Base-by-base conservation (phyloP, 2,113 vertebrate species). In the Percopsis transmontana region DNA sequence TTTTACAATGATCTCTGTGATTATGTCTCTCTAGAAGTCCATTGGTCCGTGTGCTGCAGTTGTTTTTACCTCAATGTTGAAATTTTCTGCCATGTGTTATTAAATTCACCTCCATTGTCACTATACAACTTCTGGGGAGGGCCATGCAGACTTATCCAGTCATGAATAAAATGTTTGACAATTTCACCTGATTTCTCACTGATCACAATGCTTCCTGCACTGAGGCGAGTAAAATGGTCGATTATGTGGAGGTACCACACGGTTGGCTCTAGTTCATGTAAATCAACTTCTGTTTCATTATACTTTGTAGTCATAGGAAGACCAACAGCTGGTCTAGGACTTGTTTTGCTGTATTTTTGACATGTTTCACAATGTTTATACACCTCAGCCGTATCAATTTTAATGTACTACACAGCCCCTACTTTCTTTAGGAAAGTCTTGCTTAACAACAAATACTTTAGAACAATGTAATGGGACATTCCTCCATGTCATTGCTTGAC, bases 231-330 rank as follows among this genome's bases (percentile, higher is more conserved):
- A 27, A 80, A 71, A 0, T 66, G 71, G 38, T 79, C 68, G 12
- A 76, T 76, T 1, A 68, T 54, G n/a, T 78, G 76, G 0, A 74
- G 55, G 41, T 73, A 78, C 57, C 69, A 74, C 14, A 76, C 12
- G 8, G 44, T 16, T 21, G 8, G 71, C 19, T 76, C 45, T 0
- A 80, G 41, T 11, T 76, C 58, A 58, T 61, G 74, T 3, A 82
- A 16, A n/a, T 79, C 58, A 1, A 81, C 15, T 20, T 68, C 73
- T 5, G 63, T 78, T 20, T 79, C 62, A 58, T 80, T 80, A 40
- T 77, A 73, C 15, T 48, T 7, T 0, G 74, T 65, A 9, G 68
- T 68, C 24, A 80, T 1, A 1, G 27, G 66, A 1, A 78, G 8
- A 7, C 68, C 66, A 3, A 67, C 55, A 16, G 52, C 66, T 16